Conservation (phyloP, 1,140 invertebrate genomes). For the Copidosoma floridanum region DNA sequence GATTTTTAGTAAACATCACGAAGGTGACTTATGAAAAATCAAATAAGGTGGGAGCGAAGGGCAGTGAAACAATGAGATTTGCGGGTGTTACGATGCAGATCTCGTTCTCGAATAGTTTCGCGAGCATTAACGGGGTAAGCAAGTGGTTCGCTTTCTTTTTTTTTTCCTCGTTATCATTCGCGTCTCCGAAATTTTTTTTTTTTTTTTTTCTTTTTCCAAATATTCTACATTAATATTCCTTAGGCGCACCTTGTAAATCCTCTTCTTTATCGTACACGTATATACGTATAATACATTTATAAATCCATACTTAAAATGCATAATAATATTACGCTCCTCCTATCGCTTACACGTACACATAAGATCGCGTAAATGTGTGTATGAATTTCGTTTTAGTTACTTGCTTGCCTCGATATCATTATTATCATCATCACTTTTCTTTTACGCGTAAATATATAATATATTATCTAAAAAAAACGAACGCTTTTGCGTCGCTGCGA, state of each 20-base stretch:
- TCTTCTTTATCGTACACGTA: slow-evolving; percentile 14
- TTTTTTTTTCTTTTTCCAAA: too few relatives aligned
- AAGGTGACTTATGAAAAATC: too few relatives aligned
- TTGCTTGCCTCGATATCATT: slow-evolving; percentile 20
- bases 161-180: too few relatives aligned
- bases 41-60: too few relatives aligned
- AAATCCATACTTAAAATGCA: slow-evolving; percentile 45
- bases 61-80: slow-evolving; percentile 24
- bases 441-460: slow-evolving; percentile 16
- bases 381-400: slow-evolving; percentile 6
- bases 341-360: slow-evolving; percentile 30
- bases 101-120: slow-evolving; percentile 21
- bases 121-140: slow-evolving; percentile 5
- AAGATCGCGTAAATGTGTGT: slow-evolving; percentile 33
- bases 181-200: too few relatives aligned
- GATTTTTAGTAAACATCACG: background rate
- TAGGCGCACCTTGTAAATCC: slow-evolving; percentile 25
- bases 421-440: slow-evolving; percentile 24
- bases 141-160: too few relatives aligned
- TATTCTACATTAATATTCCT: too few relatives aligned
- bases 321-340: slow-evolving; percentile 39
- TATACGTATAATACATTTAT: slow-evolving; percentile 32
- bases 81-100: slow-evolving; percentile 16
- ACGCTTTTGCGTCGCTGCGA: too few relatives aligned
- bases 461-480: slow-evolving; percentile 15